A percentile compares a stretch with the other conserved stretches of the same genome.
Conservation (phyloP, 2,888 invertebrate species). For the Harpagoxenus sublaevis region DNA sequence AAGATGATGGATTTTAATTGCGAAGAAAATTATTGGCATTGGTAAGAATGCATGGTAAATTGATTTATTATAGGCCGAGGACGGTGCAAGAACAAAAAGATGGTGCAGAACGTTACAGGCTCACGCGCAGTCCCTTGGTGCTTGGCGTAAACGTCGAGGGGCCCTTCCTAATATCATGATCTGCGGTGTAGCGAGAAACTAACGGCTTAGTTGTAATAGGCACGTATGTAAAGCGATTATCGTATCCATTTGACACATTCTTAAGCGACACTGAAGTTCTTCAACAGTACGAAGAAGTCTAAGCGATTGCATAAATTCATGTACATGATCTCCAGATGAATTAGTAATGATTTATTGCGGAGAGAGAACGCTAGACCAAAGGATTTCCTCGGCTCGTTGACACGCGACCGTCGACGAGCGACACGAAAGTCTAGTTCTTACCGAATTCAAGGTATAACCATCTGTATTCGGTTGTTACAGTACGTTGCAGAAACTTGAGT, state of each 20-base stretch:
- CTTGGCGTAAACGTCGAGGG: conserved; percentile 96
- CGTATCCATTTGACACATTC: conserved; percentile 5
- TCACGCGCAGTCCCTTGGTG: conserved; percentile 96
- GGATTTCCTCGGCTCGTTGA: conserved; percentile 70
- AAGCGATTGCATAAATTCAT: conserved; percentile 30
- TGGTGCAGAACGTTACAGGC: conserved; percentile 97
- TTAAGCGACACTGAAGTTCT: conserved; percentile 28
- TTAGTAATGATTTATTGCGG: conserved; percentile 62
- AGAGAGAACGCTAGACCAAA: conserved; percentile 69
- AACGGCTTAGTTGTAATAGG: conserved; percentile 54
- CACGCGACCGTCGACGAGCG: conserved; percentile 58
- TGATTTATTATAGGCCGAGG: conserved; percentile 92
- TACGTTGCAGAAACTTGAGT: conserved; percentile 83
- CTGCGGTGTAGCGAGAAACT: conserved; percentile 89
- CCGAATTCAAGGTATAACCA: conserved; percentile 47
- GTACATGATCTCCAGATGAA: conserved; percentile 64
- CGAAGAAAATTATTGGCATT: neutral
- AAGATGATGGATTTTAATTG: neutral
- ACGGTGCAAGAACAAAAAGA: conserved; percentile 93
- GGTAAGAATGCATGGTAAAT: neutral
- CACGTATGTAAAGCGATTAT: conserved; percentile 9
- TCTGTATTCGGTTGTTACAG: conserved; percentile 74
- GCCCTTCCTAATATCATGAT: conserved; percentile 99
- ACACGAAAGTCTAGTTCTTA: conserved; percentile 65
- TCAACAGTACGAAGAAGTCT: conserved; percentile 16